Evolutionary conservation across 2,113 vertebrate genomes (phyloP), one percentile per base, ranked within the genome.

Genomic region (Columbina picui): DNA sequence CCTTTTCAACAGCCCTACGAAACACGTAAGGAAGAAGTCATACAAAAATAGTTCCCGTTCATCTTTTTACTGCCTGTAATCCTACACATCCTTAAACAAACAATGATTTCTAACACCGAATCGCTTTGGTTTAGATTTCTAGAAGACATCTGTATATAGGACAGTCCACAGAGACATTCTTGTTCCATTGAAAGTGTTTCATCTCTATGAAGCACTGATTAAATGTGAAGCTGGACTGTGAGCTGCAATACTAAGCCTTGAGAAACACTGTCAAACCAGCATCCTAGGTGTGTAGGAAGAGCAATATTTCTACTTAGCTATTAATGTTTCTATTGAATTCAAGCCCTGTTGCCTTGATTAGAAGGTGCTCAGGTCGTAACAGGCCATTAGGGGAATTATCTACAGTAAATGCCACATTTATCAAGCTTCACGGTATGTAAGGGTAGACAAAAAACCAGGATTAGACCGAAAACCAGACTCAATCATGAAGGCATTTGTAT

Each of bases 1-100:
- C 83, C 99, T 99, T 98, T 99, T 99, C 98, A 99, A 87, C 97
- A 99, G 98, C 89, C 99, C 99, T 99, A 74, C 68, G 78, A 87
- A 79, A 93, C 79, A 93, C 70, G 32, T 7, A 27, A 65, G 55
- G 84, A 14, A 76, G 38, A 76, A 79, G 65, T 5, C 2, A 55
- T 0, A 71, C 60, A 52, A 47, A 8, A 65, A 32, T 12, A 49
- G 17, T 41, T 74, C 36, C 63, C 47, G 6, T 7, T 41, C 23
- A 36, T 67, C 57, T 53, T 45, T 41, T 57, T 23, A 32, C 39
- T 29, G 25, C 26, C 64, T 41, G 26, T 27, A 27, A 43, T 41
- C 21, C 30, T 29, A 49, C 61, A 12, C 16, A 34, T 59, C 23
- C 43, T 57, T 0, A 65, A 71, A 39, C 11, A 21, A 39, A 29